Evolutionary conservation across 1,140 invertebrate species (phyloP), one percentile per base, ranked within the genome.

Genomic region (Lutraria rhynchaena): DNA sequence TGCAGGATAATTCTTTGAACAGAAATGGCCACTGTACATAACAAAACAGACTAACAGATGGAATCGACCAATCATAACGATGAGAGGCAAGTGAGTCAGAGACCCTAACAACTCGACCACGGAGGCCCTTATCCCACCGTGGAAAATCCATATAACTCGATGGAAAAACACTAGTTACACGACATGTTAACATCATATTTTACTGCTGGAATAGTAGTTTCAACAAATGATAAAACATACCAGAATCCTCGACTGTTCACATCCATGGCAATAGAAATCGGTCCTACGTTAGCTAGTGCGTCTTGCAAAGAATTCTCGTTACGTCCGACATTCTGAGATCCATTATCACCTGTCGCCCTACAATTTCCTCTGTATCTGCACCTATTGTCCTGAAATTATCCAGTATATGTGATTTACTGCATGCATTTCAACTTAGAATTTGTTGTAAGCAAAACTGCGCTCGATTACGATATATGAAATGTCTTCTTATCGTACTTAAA

Each of bases 181-280:
- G 15, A 41, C 15, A 15, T 41, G 15, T 41, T 41, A 15, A 5
- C 15, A 41, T 41, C 5, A 15, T 15, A 41, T 41, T 41, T 7
- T 7, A 41, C 5, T 41, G 15, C 15, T 15, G 15, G 5, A 41
- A 41, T 7, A 41, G 37, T 41, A 41, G 15, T 7, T 41, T 53
- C 5, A 53, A n/a, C n/a, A 53, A 17, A 53, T 11, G 3, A 41
- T 58, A n/a, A 37, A 35, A 13, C 1, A 41, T 60, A 49, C 73
- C n/a, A 29, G 41, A 75, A 75, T 27, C 13, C 35, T 29, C 58
- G 55, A 22, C 35, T 1, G 17, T 35, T 49, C 1, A 61, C 57
- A 33, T 75, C 73, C 55, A 60, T 60, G 0, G 57, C 57, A 13
- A 75, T 61, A 3, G 73, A n/a, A n/a, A 75, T 49, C 1, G 55